Percentiles rank a stretch among this genome's conserved stretches.
Conservation (phyloP, 2,797 vertebrate genomes). For the Ambastaia sidthimunki region DNA sequence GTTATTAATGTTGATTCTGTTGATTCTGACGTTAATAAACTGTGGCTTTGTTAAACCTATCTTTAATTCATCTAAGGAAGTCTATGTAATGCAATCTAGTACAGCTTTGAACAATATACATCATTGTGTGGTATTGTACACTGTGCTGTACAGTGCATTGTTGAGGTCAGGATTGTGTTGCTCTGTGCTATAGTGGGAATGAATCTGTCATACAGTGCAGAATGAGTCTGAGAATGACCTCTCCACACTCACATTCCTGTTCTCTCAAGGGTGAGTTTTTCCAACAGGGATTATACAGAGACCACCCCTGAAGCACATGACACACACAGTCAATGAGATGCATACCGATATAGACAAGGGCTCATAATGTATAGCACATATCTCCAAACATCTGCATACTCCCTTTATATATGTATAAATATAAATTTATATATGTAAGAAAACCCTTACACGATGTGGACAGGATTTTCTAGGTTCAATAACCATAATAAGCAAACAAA, state of each 20-base stretch:
- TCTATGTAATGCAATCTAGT: background rate
- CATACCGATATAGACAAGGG: background rate
- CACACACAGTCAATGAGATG: constrained; percentile 30
- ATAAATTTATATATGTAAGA: too few relatives aligned
- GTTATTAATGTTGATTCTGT: background rate
- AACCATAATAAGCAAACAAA: background rate
- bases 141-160: constrained; percentile 1
- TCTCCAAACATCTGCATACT: background rate
- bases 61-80: background rate
- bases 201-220: constrained; percentile 24
- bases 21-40: background rate
- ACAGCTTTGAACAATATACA: background rate
- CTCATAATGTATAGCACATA: background rate
- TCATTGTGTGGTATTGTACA: background rate
- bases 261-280: constrained; percentile 43
- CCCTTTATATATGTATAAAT: background rate
- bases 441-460: background rate
- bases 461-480: background rate
- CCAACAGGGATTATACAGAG: constrained; percentile 46
- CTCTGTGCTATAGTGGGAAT: constrained; percentile 44
- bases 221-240: constrained; percentile 33
- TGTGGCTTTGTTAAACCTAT: background rate
- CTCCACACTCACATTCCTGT: constrained; percentile 26
- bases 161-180: constrained; percentile 25
- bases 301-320: constrained; percentile 16